Evolutionary conservation across 2,888 invertebrate species (phyloP).

Genomic region (Drosophila hamatofila): DNA sequence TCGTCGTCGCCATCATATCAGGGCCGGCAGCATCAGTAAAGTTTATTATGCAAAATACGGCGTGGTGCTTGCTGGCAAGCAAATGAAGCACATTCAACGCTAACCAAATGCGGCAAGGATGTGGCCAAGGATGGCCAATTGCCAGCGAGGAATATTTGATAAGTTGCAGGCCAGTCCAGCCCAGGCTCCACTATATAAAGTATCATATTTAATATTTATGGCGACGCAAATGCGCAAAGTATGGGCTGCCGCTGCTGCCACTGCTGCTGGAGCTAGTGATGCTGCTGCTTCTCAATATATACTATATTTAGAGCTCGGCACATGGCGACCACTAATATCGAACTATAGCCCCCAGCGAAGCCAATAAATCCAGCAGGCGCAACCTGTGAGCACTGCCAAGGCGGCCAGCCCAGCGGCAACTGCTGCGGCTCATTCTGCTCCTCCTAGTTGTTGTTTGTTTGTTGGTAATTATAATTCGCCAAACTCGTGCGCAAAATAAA

Average conservation of each 20-base stretch:
- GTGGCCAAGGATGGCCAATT: conserved; percentile 81
- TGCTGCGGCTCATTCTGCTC: conserved; percentile 17
- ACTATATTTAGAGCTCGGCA: conserved; percentile 42
- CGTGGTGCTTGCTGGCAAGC: conserved; percentile 65
- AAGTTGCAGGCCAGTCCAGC: conserved; percentile 63
- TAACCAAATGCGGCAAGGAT: conserved; percentile 72
- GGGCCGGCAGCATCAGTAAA: conserved; percentile 47
- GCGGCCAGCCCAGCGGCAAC: conserved; percentile 25
- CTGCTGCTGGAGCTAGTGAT: conserved; percentile 22
- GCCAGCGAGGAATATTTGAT: conserved; percentile 80
- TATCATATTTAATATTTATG: conserved; percentile 84
- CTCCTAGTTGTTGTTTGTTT: conserved; percentile 47
- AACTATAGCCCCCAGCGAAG: conserved; percentile 55
- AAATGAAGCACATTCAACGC: conserved; percentile 81
- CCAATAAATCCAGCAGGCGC: conserved; percentile 74
- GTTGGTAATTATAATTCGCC: conserved; percentile 76
- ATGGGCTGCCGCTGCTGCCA: conserved; percentile 19
- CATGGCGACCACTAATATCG: conserved; percentile 69
- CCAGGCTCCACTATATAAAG: conserved; percentile 62
- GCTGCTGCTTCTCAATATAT: conserved; percentile 34
- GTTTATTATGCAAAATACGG: conserved; percentile 81
- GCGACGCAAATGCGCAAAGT: conserved; percentile 64
- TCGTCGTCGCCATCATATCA: conserved; percentile 36
- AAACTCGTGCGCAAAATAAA: conserved; percentile 78
- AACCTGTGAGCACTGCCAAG: conserved; percentile 46